A percentile compares a stretch with the other conserved stretches of the same genome.
Conservation (phyloP, 2,113 vertebrate genomes). For the Onychostoma macrolepis region DNA sequence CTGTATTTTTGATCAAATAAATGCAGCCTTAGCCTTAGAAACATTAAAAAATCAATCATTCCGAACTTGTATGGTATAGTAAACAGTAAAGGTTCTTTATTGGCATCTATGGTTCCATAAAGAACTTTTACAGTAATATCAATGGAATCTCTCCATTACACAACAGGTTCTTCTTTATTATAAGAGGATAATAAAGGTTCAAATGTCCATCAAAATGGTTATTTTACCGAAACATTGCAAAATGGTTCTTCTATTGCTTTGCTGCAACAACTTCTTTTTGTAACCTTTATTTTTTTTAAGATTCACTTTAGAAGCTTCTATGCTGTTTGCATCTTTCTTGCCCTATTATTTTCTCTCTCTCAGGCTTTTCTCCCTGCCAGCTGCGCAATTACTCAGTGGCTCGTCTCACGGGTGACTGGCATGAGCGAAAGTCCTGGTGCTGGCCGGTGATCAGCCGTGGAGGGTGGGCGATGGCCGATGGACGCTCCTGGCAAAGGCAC, state of each 20-base stretch:
- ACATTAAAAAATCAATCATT: too few relatives aligned
- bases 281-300: neutral
- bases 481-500: slow-evolving; percentile 39
- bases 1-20: neutral
- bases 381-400: slow-evolving; percentile 75
- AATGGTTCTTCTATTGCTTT: neutral
- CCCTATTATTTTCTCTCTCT: slow-evolving; percentile 34
- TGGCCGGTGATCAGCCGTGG: slow-evolving; percentile 49
- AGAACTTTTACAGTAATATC: neutral
- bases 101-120: neutral
- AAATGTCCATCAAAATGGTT: neutral
- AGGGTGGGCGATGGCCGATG: neutral
- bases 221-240: neutral
- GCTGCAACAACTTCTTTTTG: neutral
- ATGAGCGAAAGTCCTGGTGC: slow-evolving; percentile 58
- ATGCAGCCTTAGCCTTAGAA: too few relatives aligned
- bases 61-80: neutral
- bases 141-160: neutral
- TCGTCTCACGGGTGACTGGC: slow-evolving; percentile 74
- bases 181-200: neutral
- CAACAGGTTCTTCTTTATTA: neutral
- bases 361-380: slow-evolving; percentile 62
- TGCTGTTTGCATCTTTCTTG: slow-evolving; percentile 29
- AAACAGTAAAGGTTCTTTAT: neutral
- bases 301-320: slow-evolving; percentile 32